Evolutionary conservation across 2,888 invertebrate genomes (phyloP), one percentile per base, ranked within the genome.

Genomic region (Choristoneura rosaceana): DNA sequence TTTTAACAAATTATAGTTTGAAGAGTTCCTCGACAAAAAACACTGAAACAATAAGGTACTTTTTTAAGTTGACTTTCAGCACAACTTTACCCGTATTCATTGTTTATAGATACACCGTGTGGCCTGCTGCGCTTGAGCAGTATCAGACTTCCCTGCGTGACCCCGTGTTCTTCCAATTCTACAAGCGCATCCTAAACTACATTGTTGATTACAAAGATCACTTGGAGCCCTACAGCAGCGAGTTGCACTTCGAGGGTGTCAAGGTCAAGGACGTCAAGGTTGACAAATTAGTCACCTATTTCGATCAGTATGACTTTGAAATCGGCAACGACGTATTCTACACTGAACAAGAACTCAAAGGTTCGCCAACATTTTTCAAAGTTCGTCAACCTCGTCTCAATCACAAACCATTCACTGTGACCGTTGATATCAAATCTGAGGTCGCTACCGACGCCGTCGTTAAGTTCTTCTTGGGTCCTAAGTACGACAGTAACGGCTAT

Each of bases 371-470:
- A 62, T 77, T 79, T 5, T 95, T 95, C 79, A 90, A 95, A 78
- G 95, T 95, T 10, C 95, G 96, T 68, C 96, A 97, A 84, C 94
- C 95, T 76, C 96, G 97, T 78, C 90, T 97, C 47, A 96, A 96
- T 89, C 96, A 97, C 90, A 95, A 96, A 75, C 94, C 95, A 2
- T 97, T 97, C 94, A 93, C 90, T 70, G 93, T 96, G 76, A 94
- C 93, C 73, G 87, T 96, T 77, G 90, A 95, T 58, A 87, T 97
- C 25, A 93, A 94, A 69, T 95, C 96, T 70, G 95, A 96, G 66
- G 93, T 95, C 75, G 88, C 92, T 9, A 89, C 89, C 50, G 94
- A 95, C 74, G 96, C 95, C 2, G 92, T 95, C 14, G 86, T 97
- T 70, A 95, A 95, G 78, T 88, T 96, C 34, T 97, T 96, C 94